Conservation (phyloP, 2,797 vertebrate species). For the Oreortyx pictus region DNA sequence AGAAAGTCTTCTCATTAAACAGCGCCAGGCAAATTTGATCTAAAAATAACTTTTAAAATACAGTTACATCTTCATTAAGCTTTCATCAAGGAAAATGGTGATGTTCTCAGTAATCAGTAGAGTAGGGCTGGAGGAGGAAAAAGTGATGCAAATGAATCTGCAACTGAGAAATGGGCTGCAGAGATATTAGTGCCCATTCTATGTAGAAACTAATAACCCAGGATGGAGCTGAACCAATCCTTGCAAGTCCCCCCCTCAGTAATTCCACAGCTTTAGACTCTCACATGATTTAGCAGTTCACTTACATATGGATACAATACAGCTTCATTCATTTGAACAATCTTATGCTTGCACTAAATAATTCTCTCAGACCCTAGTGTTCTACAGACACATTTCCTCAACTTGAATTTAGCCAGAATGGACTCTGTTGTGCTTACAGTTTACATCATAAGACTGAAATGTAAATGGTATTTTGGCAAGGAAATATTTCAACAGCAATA, state of each 20-base stretch:
- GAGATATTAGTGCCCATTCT: not conserved
- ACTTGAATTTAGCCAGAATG: not conserved
- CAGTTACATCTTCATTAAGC: not conserved
- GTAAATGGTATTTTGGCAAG: not conserved
- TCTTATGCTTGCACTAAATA: too few species aligned
- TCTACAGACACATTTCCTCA: not conserved
- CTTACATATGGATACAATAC: rapidly evolving
- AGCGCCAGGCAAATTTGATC: not conserved
- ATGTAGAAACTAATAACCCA: not conserved
- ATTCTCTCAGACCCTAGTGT: too few species aligned
- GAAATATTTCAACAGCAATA: not conserved
- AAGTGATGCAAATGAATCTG: not conserved
- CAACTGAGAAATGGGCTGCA: not conserved
- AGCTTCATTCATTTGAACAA: not conserved
- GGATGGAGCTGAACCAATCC: not conserved
- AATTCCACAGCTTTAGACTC: not conserved
- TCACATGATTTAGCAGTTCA: not conserved
- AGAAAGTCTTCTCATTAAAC: not conserved
- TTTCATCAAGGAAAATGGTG: not conserved
- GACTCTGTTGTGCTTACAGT: not conserved
- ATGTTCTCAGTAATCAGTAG: not conserved
- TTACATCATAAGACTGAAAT: too few species aligned
- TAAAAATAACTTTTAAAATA: not conserved
- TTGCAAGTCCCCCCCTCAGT: not conserved
- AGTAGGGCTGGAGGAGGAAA: rapidly evolving